Evolutionary conservation across 2,888 invertebrate species (phyloP).

Genomic region (Conchocele bisecta): DNA sequence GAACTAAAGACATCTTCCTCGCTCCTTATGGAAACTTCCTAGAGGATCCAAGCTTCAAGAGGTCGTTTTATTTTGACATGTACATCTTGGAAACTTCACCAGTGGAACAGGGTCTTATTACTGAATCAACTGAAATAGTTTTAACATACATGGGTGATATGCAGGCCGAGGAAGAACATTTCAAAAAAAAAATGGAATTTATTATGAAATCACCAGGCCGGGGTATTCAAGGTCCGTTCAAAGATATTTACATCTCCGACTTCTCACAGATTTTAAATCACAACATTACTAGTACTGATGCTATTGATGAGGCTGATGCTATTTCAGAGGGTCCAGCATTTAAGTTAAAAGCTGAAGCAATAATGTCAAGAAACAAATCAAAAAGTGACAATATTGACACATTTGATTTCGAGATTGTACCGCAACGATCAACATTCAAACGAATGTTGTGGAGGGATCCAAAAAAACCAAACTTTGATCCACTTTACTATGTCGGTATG

Average conservation of each 20-base stretch:
- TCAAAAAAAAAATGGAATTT: constrained; percentile 46
- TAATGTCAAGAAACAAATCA: constrained; percentile 22
- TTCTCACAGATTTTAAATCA: constrained; percentile 66
- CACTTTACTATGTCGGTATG: constrained; percentile 73
- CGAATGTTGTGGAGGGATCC: constrained; percentile 66
- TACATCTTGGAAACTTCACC: constrained; percentile 73
- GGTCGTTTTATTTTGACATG: constrained; percentile 68
- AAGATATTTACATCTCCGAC: constrained; percentile 66
- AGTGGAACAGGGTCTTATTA: constrained; percentile 69
- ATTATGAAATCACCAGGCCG: constrained; percentile 33
- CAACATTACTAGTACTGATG: constrained; percentile 35
- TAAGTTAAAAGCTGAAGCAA: constrained; percentile 44
- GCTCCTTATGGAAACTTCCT: constrained; percentile 66
- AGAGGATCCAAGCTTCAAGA: constrained; percentile 64
- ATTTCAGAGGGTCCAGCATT: constrained; percentile 25
- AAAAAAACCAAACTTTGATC: constrained; percentile 67
- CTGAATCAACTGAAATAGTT: constrained; percentile 70
- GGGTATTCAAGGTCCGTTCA: constrained; percentile 41
- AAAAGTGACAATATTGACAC: constrained; percentile 29
- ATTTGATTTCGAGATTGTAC: constrained; percentile 65
- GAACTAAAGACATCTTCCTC: constrained; percentile 73
- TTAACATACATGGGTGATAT: constrained; percentile 63
- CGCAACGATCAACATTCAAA: constrained; percentile 69
- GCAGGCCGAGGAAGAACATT: constrained; percentile 37
- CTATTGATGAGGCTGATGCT: constrained; percentile 38